Evolutionary conservation across 1,140 invertebrate genomes (phyloP).

Genomic region (Macrobrachium rosenbergii): DNA sequence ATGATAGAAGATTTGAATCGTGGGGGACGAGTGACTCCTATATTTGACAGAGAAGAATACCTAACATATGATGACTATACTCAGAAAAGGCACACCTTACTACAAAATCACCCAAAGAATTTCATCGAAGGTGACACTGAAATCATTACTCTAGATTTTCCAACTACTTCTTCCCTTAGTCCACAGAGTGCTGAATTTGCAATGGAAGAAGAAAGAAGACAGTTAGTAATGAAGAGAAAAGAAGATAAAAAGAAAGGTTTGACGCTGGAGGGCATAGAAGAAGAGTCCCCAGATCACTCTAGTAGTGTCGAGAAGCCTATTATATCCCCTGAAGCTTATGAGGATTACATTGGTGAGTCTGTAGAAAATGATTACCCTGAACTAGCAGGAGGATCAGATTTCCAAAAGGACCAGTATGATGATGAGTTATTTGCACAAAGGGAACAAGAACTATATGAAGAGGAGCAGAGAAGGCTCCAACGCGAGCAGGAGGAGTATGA

Average conservation of each 20-base stretch:
- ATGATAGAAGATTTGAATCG: slow-evolving; percentile 44
- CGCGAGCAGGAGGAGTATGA: neutral
- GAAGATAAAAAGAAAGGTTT: slow-evolving; percentile 55
- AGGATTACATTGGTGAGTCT: slow-evolving; percentile 62
- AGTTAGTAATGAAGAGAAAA: neutral
- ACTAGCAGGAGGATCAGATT: slow-evolving; percentile 27
- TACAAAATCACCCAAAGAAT: slow-evolving; percentile 38
- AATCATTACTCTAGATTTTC: slow-evolving; percentile 39
- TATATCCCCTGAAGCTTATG: slow-evolving; percentile 62
- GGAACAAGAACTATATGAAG: too few relatives aligned
- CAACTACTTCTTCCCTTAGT: neutral
- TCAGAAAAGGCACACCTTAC: slow-evolving; percentile 51
- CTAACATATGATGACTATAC: slow-evolving; percentile 55
- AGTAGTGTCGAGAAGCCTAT: neutral
- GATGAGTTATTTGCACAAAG: too few relatives aligned
- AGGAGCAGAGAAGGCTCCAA: neutral
- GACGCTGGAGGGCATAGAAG: slow-evolving; percentile 61
- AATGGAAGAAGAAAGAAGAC: slow-evolving; percentile 5
- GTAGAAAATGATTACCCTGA: slow-evolving; percentile 64
- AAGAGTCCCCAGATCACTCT: slow-evolving; percentile 27
- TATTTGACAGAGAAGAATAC: slow-evolving; percentile 57
- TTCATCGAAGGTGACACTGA: slow-evolving; percentile 55
- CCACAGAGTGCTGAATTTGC: neutral
- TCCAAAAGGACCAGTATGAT: too few relatives aligned
- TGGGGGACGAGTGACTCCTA: slow-evolving; percentile 53